These are phyloP conservation scores for Drosophila pegasa DNA, from an alignment of 2,888 invertebrate genomes.

Conservation along the genomic window DNA sequence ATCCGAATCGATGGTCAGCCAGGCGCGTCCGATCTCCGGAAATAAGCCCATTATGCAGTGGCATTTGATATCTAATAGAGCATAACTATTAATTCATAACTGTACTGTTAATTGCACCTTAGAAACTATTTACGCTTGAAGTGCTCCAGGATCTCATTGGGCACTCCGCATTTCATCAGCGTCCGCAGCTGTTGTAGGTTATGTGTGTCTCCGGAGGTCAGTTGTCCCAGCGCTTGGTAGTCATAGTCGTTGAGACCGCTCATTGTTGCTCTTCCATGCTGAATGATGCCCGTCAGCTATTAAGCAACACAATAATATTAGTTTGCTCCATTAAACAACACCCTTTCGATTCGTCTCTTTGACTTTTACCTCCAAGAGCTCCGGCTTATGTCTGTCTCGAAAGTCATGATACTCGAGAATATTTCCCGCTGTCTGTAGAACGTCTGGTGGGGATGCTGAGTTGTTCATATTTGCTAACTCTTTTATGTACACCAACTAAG, in stretches of 20 bases:
- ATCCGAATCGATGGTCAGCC: slow-evolving; percentile 98
- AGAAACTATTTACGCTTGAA: slow-evolving; percentile 90
- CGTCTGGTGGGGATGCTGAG: slow-evolving; percentile 86
- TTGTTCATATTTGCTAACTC: slow-evolving; percentile 63
- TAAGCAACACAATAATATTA: slow-evolving; percentile 11
- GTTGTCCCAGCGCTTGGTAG: slow-evolving; percentile 92
- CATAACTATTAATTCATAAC: neutral
- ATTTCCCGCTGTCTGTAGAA: slow-evolving; percentile 91
- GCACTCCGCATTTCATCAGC: slow-evolving; percentile 93
- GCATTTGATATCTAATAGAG: slow-evolving; percentile 93
- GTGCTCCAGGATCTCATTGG: slow-evolving; percentile 97
- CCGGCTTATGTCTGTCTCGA: slow-evolving; percentile 80
- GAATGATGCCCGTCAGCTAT: slow-evolving; percentile 88
- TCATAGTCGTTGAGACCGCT: slow-evolving; percentile 96
- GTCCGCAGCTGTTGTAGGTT: slow-evolving; percentile 91
- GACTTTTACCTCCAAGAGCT: slow-evolving; percentile 81
- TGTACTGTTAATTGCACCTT: neutral
- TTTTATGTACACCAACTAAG: neutral
- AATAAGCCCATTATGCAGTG: slow-evolving; percentile 99
- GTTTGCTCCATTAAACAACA: neutral
- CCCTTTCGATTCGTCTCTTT: neutral
- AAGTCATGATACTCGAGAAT: slow-evolving; percentile 90
- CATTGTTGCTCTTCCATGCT: slow-evolving; percentile 91
- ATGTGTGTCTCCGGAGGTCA: slow-evolving; percentile 89
- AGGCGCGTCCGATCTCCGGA: slow-evolving; percentile 97